These are phyloP conservation scores for Acanthopagrus latus DNA, from an alignment of 2,797 vertebrate genomes.

Conservation along the genomic window DNA sequence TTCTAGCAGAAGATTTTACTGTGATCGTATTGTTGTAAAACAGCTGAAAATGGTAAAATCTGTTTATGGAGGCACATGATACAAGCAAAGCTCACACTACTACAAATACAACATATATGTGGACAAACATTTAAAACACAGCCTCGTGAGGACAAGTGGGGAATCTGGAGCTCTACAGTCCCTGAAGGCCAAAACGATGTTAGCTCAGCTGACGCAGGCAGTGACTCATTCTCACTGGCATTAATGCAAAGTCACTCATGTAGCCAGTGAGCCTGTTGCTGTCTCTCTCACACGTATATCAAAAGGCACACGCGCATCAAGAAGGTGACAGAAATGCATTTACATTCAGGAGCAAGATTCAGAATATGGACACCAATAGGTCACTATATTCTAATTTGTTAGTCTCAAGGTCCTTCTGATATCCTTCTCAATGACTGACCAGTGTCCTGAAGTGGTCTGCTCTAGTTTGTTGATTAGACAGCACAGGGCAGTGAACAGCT, in stretches of 20 bases:
- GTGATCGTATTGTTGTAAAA: background rate
- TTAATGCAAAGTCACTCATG: slow-evolving; percentile 69
- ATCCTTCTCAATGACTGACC: background rate
- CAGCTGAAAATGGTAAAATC: background rate
- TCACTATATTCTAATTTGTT: background rate
- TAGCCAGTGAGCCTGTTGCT: slow-evolving; percentile 25
- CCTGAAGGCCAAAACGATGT: slow-evolving; percentile 59
- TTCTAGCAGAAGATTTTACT: background rate
- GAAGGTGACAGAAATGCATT: background rate
- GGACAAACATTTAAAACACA: slow-evolving; percentile 24
- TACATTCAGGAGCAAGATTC: slow-evolving; percentile 13
- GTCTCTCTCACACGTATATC: slow-evolving; percentile 19
- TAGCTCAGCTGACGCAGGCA: slow-evolving; percentile 54
- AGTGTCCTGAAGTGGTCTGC: background rate
- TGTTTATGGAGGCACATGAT: background rate
- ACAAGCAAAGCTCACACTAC: background rate
- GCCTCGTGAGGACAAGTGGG: slow-evolving; percentile 25
- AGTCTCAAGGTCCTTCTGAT: background rate
- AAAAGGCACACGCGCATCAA: too few species aligned
- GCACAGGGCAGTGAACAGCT: slow-evolving; percentile 5
- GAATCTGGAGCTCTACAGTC: slow-evolving; percentile 58
- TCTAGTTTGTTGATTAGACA: slow-evolving; percentile 9
- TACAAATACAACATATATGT: slow-evolving; percentile 11
- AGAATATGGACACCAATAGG: background rate
- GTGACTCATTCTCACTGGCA: slow-evolving; percentile 66